A percentile compares a stretch with the other conserved stretches of the same genome.
phyloP scores from a whole-genome alignment of 2,797 vertebrate species.

The Sus cebifrons region DNA sequence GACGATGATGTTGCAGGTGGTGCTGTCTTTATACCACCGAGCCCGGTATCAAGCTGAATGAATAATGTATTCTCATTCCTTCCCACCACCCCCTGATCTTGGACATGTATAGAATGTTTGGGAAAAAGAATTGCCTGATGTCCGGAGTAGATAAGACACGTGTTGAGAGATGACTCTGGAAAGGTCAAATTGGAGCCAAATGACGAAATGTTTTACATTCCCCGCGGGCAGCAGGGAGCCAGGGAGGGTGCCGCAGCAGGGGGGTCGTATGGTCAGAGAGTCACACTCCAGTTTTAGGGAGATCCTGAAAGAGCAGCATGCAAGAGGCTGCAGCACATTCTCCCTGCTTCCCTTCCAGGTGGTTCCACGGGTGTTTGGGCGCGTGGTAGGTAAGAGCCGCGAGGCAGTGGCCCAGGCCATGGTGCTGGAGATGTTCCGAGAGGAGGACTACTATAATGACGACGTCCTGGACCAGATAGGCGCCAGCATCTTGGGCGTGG shows the following conservation, averaged over 20 bases:
- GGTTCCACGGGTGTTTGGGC: constrained; percentile 94
- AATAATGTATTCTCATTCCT: neutral
- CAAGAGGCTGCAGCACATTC: rapidly evolving
- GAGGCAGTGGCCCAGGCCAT: constrained; percentile 95
- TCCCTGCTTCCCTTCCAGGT: constrained; percentile 84
- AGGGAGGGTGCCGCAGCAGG: neutral
- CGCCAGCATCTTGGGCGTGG: constrained; percentile 95
- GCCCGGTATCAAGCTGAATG: neutral
- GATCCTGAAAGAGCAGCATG: rapidly evolving
- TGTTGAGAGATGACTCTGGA: neutral
- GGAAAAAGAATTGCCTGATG: neutral
- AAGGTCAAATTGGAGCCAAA: neutral
- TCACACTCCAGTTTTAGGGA: neutral
- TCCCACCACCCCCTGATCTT: neutral
- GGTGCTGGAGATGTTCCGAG: constrained; percentile 96
- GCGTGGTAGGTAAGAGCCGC: constrained; percentile 90
- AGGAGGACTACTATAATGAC: constrained; percentile 96
- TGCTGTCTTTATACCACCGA: neutral
- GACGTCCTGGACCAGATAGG: constrained; percentile 98
- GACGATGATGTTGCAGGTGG: neutral
- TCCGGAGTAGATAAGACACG: neutral
- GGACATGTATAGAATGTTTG: neutral
- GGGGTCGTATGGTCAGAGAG: no score
- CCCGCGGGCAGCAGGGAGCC: neutral
- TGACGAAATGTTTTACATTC: neutral